These are phyloP conservation scores for Micrastur ruficollis DNA, from an alignment of 2,797 vertebrate species.

Conservation along the genomic window DNA sequence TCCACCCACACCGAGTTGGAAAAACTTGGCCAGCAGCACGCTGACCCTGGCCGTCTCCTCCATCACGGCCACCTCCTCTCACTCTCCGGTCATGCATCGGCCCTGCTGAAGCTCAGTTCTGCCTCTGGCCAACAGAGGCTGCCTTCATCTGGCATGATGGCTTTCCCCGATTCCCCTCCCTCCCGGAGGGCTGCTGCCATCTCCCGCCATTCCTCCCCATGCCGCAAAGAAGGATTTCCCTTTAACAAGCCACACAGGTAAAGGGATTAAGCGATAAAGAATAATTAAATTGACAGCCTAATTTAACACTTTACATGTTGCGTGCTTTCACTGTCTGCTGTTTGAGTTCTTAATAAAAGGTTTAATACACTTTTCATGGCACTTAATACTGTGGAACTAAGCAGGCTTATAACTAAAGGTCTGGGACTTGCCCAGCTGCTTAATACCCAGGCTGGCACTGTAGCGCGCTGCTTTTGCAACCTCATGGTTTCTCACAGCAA, in stretches of 20 bases:
- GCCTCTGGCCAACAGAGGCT: not conserved
- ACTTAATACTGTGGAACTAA: slow-evolving; percentile 29
- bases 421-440: not conserved
- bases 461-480: not conserved
- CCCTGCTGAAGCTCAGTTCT: not conserved
- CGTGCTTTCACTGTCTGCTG: not conserved
- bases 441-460: not conserved
- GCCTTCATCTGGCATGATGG: fast-evolving
- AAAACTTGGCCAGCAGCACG: too few relatives aligned
- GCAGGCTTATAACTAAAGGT: not conserved
- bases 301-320: not conserved
- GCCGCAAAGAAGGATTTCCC: not conserved
- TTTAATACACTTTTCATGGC: not conserved
- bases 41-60: not conserved
- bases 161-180: fast-evolving
- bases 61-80: fast-evolving
- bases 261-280: not conserved
- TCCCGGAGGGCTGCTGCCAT: fast-evolving
- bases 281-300: not conserved
- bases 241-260: not conserved
- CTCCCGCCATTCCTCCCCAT: not conserved
- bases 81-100: fast-evolving
- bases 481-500: fast-evolving
- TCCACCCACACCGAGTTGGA: fast-evolving
- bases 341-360: not conserved